These are phyloP conservation scores for Odontamblyopus lacepedii DNA, from an alignment of 2,797 vertebrate species.

Conservation along the genomic window DNA sequence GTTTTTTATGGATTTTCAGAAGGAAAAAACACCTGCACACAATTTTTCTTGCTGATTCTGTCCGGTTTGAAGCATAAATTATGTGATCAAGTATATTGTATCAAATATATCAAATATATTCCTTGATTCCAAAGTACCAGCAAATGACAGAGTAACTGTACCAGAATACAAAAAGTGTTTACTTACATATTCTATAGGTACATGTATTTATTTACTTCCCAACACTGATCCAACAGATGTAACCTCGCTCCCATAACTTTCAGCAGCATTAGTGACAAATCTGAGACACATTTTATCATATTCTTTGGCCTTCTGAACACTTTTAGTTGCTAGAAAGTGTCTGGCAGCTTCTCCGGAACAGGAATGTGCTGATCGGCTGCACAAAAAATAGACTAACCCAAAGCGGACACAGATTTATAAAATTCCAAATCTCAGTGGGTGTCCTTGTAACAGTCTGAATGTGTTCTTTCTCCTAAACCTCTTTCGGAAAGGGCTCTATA, in stretches of 20 bases:
- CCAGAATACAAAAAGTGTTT: no score
- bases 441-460: neutral
- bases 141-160: no score
- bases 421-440: neutral
- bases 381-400: neutral
- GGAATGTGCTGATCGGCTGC: slow-evolving; percentile 5
- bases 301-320: neutral
- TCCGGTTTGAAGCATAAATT: no score
- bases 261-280: neutral
- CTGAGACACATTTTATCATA: neutral
- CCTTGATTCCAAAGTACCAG: no score
- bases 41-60: no score
- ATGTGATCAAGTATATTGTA: no score
- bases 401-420: neutral
- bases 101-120: no score
- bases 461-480: neutral
- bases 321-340: neutral
- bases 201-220: no score
- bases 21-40: no score
- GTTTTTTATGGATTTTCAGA: no score
- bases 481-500: neutral
- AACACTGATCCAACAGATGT: no score
- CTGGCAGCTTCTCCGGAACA: neutral
- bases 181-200: no score
- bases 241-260: neutral